A percentile compares a stretch with the other conserved stretches of the same genome.
These are phyloP conservation scores for Melanotaenia trifasciata DNA, from an alignment of 2,797 vertebrate genomes.

Conservation along the genomic window DNA sequence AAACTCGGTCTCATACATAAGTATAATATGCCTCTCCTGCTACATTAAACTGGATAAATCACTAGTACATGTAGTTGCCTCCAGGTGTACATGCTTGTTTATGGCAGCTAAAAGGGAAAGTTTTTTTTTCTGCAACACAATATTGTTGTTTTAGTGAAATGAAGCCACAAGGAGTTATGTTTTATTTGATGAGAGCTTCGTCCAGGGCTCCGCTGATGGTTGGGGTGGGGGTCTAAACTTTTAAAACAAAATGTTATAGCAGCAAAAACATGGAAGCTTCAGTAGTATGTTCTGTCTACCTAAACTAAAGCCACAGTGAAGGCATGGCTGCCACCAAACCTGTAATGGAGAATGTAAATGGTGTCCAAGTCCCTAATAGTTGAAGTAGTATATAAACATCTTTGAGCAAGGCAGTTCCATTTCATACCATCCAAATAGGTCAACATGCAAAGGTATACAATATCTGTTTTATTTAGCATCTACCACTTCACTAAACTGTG, in stretches of 20 bases:
- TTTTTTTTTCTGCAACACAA: background rate
- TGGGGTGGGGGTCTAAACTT: background rate
- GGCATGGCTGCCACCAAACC: constrained; percentile 15
- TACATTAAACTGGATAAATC: constrained; percentile 18
- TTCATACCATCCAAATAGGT: constrained; percentile 88
- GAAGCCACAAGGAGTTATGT: constrained; percentile 1
- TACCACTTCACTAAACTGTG: constrained; percentile 84
- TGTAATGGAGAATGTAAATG: constrained; percentile 57
- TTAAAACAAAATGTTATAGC: constrained; percentile 60
- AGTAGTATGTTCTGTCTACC: constrained; percentile 40
- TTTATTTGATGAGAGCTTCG: background rate
- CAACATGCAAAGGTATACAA: constrained; percentile 87
- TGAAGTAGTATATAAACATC: constrained; percentile 83
- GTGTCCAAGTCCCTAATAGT: constrained; percentile 75
- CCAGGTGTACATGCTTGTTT: constrained; percentile 6
- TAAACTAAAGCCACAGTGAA: constrained; percentile 45
- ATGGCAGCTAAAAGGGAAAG: constrained; percentile 3
- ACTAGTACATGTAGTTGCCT: constrained; percentile 4
- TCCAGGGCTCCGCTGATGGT: constrained; percentile 19
- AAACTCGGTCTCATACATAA: constrained; percentile 48
- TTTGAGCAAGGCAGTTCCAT: constrained; percentile 87
- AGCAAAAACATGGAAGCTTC: constrained; percentile 57
- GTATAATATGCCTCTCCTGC: constrained; percentile 27
- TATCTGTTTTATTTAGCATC: constrained; percentile 81
- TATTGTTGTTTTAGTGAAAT: constrained; percentile 20